A percentile compares a stretch with the other conserved stretches of the same genome.
Conservation (phyloP, 2,888 invertebrate genomes). For the Caenorhabditis becei region DNA sequence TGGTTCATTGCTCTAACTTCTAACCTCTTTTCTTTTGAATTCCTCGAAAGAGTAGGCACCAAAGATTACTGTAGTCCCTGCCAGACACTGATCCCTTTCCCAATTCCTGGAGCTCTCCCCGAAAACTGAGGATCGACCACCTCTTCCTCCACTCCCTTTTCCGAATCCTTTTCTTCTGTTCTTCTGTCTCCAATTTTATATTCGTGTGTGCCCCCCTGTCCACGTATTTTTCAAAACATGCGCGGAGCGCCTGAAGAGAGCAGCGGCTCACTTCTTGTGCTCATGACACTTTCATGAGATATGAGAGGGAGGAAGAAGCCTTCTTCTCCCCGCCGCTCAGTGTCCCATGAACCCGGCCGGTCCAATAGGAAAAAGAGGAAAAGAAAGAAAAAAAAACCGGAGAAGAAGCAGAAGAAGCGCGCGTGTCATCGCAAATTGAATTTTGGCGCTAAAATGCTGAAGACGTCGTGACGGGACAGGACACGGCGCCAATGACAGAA, state of each 20-base stretch:
- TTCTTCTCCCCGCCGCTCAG: not conserved
- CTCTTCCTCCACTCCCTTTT: slow-evolving; percentile 28
- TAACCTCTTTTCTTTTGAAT: too few species aligned
- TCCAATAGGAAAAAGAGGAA: not conserved
- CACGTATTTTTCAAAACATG: slow-evolving; percentile 51
- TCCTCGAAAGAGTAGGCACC: too few species aligned
- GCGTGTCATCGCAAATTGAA: slow-evolving; percentile 58
- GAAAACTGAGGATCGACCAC: slow-evolving; percentile 1
- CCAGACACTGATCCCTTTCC: too few species aligned
- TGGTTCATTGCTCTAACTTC: too few species aligned
- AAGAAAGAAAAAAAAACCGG: slow-evolving; percentile 10
- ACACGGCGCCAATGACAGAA: slow-evolving; percentile 40
- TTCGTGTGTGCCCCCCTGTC: slow-evolving; percentile 23
- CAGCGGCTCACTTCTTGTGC: slow-evolving; percentile 45
- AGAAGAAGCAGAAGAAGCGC: slow-evolving; percentile 26
- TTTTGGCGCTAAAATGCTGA: slow-evolving; percentile 49
- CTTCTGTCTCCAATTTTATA: slow-evolving; percentile 43
- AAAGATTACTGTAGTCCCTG: too few species aligned
- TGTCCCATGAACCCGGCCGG: not conserved
- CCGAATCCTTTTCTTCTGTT: slow-evolving; percentile 2
- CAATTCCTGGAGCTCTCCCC: too few species aligned
- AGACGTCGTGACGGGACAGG: slow-evolving; percentile 20
- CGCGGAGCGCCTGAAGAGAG: slow-evolving; percentile 14
- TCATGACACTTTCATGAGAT: slow-evolving; percentile 57
- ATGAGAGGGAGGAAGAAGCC: slow-evolving; percentile 38